Evolutionary conservation across 2,888 invertebrate genomes (phyloP), one percentile per base, ranked within the genome.

Genomic region (Miltochrista miniata): DNA sequence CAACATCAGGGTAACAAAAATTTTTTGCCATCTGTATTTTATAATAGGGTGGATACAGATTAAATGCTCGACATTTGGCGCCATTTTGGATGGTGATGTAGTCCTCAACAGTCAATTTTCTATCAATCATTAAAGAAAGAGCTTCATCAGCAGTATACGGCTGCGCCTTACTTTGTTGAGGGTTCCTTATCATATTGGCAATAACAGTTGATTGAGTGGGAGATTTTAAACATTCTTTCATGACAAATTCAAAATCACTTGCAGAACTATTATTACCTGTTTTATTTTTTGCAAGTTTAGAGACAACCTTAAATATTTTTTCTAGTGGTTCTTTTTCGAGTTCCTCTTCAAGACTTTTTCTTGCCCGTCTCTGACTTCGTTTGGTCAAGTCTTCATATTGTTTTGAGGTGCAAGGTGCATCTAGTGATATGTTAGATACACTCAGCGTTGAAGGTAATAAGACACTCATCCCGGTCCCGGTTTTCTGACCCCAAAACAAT

Each of bases 81-180:
- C 29, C n/a, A 34, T 13, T 29, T 30, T 41, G 41, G 5, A 41
- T 41, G 14, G 30, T 13, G 13, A 14, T 48, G 13, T 48, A 48
- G 24, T 42, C 48, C 4, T 50, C 44, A 5, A 50, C 45, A 40
- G 49, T 50, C n/a, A 50, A 29, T 35, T 50, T 50, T 24, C 40
- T 24, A 15, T 50, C 36, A n/a, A 50, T 40, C n/a, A 50, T 45
- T 7, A 29, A 33, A 24, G 29, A 29, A 14, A 50, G 40, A 14
- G 45, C 49, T 45, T 50, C 49, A 11, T 50, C 45, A 30, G 49
- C 35, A 14, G 18, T 45, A 45, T 13, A 45, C 29, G 29, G 45
- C 30, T 37, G 24, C n/a, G n/a, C n/a, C 10, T 10, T 15, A 10
- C 37, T 30, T 30, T 30, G 5, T 13, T 11, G 13, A 14, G 14